Conservation (phyloP, 2,113 vertebrate genomes). For the Austrofundulus limnaeus region DNA sequence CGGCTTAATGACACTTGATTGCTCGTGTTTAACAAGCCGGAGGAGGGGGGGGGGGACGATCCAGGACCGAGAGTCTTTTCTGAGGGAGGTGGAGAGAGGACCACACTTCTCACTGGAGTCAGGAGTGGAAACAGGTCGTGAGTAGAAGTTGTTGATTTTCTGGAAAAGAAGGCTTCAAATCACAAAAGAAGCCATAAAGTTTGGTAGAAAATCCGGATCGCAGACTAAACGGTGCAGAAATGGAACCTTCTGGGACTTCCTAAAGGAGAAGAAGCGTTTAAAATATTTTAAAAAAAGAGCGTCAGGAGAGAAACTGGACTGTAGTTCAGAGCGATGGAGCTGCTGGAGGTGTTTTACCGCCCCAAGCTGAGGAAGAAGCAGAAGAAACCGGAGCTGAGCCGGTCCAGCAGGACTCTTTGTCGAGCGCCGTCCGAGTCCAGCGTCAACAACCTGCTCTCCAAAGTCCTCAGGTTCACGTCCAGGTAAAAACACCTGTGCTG, state of each 20-base stretch:
- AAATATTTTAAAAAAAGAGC: not conserved
- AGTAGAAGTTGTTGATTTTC: not conserved
- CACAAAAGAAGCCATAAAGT: not conserved
- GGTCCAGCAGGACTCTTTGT: slow-evolving; percentile 67
- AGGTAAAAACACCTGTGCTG: slow-evolving; percentile 75
- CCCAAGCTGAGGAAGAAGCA: slow-evolving; percentile 74
- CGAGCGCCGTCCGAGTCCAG: slow-evolving; percentile 66
- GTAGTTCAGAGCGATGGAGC: slow-evolving; percentile 51
- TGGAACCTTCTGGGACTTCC: not conserved
- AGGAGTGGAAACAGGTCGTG: slow-evolving; percentile 1
- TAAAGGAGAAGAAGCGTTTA: not conserved
- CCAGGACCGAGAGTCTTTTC: slow-evolving; percentile 8
- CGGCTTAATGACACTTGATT: slow-evolving; percentile 74
- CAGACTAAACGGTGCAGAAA: not conserved
- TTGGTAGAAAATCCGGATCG: not conserved
- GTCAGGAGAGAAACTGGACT: slow-evolving; percentile 1
- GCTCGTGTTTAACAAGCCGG: slow-evolving; percentile 50
- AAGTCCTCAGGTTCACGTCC: slow-evolving; percentile 76
- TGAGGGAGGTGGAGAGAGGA: not conserved
- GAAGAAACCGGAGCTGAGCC: slow-evolving; percentile 56
- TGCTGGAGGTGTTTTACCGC: slow-evolving; percentile 73
- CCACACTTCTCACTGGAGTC: not conserved
- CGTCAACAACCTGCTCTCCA: slow-evolving; percentile 71
- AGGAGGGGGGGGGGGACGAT: not conserved
- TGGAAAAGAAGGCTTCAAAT: no score